Evolutionary conservation across 1,140 invertebrate genomes (phyloP), one percentile per base, ranked within the genome.

Genomic region (Alviniconcha marisindica): DNA sequence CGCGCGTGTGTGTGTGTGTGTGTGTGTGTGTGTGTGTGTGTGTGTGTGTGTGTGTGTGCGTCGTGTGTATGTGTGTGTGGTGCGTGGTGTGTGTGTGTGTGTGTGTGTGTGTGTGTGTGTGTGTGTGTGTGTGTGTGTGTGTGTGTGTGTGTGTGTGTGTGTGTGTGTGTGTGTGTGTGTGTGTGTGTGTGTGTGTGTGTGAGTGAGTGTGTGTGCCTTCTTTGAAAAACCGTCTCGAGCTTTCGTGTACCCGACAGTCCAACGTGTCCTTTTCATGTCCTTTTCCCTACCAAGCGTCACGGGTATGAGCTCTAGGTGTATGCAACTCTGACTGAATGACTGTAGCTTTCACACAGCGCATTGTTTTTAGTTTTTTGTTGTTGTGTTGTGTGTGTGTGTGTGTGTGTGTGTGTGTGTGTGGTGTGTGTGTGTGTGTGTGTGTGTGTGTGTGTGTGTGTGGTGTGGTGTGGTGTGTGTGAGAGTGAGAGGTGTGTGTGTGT

Each of bases 101-200:
- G 63, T 33, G 63, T 66, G 24, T 66, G 3, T 66, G 4, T 33
- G 28, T 33, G 28, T 33, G 28, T 33, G 28, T 36, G 5, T 33
- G 63, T 33, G 63, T 33, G n/a, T 33, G 63, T 60, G 56, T 60
- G 24, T 14, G 18, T 60, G 56, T 24, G 56, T 60, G 18, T 14
- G 21, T 60, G 56, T n/a, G 54, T 60, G 54, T 24, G 21, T 60
- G 54, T n/a, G n/a, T n/a, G n/a, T n/a, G n/a, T n/a, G n/a, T n/a
- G n/a, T n/a, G n/a, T n/a, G n/a, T n/a, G n/a, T n/a, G n/a, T n/a
- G n/a, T n/a, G n/a, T n/a, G n/a, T n/a, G n/a, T n/a, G n/a, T n/a
- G n/a, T n/a, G n/a, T n/a, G n/a, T n/a, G n/a, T 66, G 60, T 66
- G 60, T 66, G 60, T 66, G 60, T 66, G 60, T 66, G 60, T 66